A percentile compares a stretch with the other conserved stretches of the same genome.
These are phyloP conservation scores for Myotis yumanensis DNA, from an alignment of 2,113 vertebrate species.

Conservation along the genomic window DNA sequence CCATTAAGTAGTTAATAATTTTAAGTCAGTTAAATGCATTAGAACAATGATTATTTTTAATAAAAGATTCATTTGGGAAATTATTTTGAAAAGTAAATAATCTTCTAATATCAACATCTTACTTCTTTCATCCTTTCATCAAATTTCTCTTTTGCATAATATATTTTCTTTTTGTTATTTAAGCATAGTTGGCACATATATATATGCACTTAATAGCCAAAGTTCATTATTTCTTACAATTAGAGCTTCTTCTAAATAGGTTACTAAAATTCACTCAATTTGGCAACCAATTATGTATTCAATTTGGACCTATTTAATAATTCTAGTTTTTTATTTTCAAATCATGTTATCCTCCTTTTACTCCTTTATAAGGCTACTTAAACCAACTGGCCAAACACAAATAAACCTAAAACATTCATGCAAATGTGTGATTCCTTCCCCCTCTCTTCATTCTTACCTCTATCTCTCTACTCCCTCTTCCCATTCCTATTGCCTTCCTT, in stretches of 20 bases:
- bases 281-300: neutral
- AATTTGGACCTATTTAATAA: neutral
- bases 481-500: neutral
- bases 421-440: neutral
- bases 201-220: neutral
- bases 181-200: neutral
- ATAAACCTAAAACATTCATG: neutral
- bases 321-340: neutral
- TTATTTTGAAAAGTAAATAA: conserved; percentile 13
- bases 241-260: neutral
- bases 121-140: neutral
- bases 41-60: neutral
- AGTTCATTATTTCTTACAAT: neutral
- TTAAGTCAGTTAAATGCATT: neutral
- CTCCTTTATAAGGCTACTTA: neutral
- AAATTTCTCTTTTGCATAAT: neutral
- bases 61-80: neutral
- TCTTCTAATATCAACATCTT: neutral
- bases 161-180: neutral
- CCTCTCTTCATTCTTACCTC: neutral
- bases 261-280: neutral
- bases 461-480: neutral
- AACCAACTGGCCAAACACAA: neutral
- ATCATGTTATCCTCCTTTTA: neutral
- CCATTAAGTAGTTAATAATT: neutral